Evolutionary conservation across 2,888 invertebrate genomes (phyloP).

Genomic region (Coenonympha arcania): DNA sequence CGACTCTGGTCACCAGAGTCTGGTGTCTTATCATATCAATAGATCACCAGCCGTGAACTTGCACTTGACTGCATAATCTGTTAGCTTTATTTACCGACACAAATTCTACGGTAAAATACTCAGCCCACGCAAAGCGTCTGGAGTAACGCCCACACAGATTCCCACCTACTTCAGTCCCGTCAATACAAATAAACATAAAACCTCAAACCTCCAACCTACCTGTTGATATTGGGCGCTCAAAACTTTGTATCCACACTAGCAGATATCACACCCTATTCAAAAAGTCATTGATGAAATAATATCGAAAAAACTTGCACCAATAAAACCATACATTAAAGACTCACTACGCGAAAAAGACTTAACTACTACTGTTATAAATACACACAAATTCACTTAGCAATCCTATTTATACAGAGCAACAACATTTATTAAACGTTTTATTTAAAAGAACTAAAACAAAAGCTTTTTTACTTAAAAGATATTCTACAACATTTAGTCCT

Average conservation of each 20-base stretch:
- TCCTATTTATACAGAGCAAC: background rate
- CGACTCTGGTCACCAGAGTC: too few relatives aligned
- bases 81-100: conserved; percentile 44
- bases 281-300: conserved; percentile 9
- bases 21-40: too few relatives aligned
- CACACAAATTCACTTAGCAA: background rate
- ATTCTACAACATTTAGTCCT: conserved; percentile 45
- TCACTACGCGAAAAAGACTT: background rate
- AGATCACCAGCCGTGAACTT: background rate
- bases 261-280: conserved; percentile 12
- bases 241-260: conserved; percentile 10
- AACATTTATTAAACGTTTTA: background rate
- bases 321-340: background rate
- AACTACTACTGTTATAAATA: background rate
- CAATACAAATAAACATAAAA: conserved; percentile 37
- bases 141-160: conserved; percentile 57
- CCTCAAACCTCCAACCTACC: conserved; percentile 45
- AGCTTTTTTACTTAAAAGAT: conserved; percentile 56
- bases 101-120: conserved; percentile 51
- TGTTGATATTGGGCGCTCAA: conserved; percentile 45
- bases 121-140: conserved; percentile 57
- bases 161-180: conserved; percentile 26
- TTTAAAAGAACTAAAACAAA: conserved; percentile 28
- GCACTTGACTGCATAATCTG: background rate
- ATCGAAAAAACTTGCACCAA: background rate